Conservation (phyloP, 2,797 vertebrate genomes). For the Carapus acus region DNA sequence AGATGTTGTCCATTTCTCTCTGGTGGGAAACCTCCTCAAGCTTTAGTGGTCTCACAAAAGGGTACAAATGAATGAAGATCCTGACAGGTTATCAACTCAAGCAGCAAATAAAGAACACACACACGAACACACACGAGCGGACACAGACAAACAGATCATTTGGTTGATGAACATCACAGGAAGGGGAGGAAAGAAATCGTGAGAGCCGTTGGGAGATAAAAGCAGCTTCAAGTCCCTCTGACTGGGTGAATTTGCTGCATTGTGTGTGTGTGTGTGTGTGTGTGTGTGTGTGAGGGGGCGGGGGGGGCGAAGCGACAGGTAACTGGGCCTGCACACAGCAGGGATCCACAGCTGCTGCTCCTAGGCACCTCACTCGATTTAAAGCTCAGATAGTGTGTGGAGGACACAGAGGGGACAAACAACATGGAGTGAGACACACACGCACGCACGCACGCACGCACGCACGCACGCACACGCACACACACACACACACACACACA, state of each 20-base stretch:
- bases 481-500: too few relatives aligned
- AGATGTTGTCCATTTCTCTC: slow-evolving; percentile 1
- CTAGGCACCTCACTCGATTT: slow-evolving; percentile 48
- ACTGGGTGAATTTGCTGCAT: too few relatives aligned
- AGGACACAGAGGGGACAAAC: slow-evolving; percentile 3
- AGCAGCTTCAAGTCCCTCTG: too few relatives aligned
- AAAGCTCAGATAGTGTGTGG: slow-evolving; percentile 36
- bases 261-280: slow-evolving; percentile 30
- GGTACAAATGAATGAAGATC: slow-evolving; percentile 1
- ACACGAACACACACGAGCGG: too few relatives aligned
- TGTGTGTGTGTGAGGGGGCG: slow-evolving; percentile 21
- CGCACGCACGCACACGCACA: too few relatives aligned
- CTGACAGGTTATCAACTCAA: slow-evolving; percentile 19
- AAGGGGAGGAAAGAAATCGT: too few relatives aligned
- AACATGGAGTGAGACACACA: too few relatives aligned
- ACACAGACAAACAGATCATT: too few relatives aligned
- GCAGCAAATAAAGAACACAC: background rate
- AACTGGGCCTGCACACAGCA: slow-evolving; percentile 44
- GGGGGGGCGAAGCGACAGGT: slow-evolving; percentile 51
- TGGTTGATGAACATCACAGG: background rate
- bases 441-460: too few relatives aligned
- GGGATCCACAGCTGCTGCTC: slow-evolving; percentile 41
- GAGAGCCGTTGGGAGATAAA: too few relatives aligned
- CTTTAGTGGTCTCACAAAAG: slow-evolving; percentile 9
- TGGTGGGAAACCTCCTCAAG: background rate